These are phyloP conservation scores for Procambarus clarkii DNA, from an alignment of 1,140 invertebrate genomes.

Conservation along the genomic window DNA sequence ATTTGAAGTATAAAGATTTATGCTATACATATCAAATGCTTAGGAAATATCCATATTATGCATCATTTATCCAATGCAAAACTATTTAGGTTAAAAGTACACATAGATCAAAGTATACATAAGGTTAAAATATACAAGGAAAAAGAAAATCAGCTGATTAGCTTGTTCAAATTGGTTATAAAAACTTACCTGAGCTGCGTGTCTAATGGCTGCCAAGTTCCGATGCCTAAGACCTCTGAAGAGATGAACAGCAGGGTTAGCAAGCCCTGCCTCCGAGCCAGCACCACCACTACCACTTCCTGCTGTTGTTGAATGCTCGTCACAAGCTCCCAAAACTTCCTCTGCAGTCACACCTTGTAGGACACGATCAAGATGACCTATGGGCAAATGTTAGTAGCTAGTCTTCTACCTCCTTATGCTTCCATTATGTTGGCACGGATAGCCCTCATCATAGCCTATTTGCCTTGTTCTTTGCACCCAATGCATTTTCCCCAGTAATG, in stretches of 20 bases:
- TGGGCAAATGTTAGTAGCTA: not conserved
- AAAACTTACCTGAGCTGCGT: conserved; percentile 83
- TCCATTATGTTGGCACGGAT: too few species aligned
- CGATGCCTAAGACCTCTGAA: conserved; percentile 89
- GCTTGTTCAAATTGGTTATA: not conserved
- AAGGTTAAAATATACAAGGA: too few species aligned
- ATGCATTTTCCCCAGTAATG: too few species aligned
- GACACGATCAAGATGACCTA: conserved; percentile 94
- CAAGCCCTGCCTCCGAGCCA: conserved; percentile 84
- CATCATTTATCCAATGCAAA: too few species aligned
- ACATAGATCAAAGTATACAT: too few species aligned
- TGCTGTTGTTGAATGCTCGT: conserved; percentile 85
- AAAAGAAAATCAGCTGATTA: not conserved
- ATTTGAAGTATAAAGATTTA: too few species aligned
- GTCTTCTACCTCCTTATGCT: not conserved
- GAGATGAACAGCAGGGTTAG: conserved; percentile 95
- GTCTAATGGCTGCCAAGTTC: conserved; percentile 94
- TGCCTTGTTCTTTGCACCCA: too few species aligned
- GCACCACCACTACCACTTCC: conserved; percentile 78
- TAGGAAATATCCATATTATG: too few species aligned
- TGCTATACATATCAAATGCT: too few species aligned
- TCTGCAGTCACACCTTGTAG: conserved; percentile 96
- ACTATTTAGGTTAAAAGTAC: too few species aligned
- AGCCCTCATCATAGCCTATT: too few species aligned
- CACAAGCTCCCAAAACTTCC: conserved; percentile 96